Conservation (phyloP, 2,888 invertebrate species). For the Stenichneumon culpator region DNA sequence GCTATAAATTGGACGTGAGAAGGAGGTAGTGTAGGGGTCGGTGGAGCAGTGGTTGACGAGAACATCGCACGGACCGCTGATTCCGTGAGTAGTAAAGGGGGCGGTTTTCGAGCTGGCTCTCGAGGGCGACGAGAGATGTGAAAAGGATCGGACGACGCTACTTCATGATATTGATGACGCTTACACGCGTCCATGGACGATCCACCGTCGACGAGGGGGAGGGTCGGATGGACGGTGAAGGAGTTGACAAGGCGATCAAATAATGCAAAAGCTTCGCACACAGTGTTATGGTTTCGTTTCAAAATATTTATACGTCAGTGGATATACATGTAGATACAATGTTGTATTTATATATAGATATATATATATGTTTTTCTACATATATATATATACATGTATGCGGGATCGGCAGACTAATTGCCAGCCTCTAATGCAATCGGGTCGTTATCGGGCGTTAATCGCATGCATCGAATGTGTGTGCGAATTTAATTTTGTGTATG, state of each 20-base stretch:
- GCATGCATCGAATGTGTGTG: slow-evolving; percentile 70
- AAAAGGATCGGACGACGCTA: slow-evolving; percentile 35
- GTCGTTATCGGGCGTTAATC: slow-evolving; percentile 73
- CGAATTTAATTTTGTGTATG: slow-evolving; percentile 53
- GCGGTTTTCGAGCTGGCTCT: slow-evolving; percentile 29
- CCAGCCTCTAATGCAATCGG: slow-evolving; percentile 62
- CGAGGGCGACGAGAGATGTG: slow-evolving; percentile 33
- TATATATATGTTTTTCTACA: slow-evolving; percentile 32
- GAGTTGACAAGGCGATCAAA: slow-evolving; percentile 25
- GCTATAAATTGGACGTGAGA: slow-evolving; percentile 61
- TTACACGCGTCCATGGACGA: not conserved
- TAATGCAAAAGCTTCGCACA: slow-evolving; percentile 33
- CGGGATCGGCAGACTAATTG: slow-evolving; percentile 65
- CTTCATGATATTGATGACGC: slow-evolving; percentile 29
- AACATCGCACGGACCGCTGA: slow-evolving; percentile 16
- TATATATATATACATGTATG: slow-evolving; percentile 49
- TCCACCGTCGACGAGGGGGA: not conserved
- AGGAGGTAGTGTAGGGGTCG: slow-evolving; percentile 27
- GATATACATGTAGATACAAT: slow-evolving; percentile 69
- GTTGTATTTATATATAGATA: slow-evolving; percentile 49
- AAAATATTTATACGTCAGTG: slow-evolving; percentile 79
- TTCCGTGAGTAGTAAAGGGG: slow-evolving; percentile 33
- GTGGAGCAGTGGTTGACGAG: slow-evolving; percentile 30
- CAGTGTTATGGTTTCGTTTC: slow-evolving; percentile 64
- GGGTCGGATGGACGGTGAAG: not conserved